These are phyloP conservation scores for Sebastes ruberrimus DNA, from an alignment of 2,797 vertebrate genomes.

Conservation along the genomic window DNA sequence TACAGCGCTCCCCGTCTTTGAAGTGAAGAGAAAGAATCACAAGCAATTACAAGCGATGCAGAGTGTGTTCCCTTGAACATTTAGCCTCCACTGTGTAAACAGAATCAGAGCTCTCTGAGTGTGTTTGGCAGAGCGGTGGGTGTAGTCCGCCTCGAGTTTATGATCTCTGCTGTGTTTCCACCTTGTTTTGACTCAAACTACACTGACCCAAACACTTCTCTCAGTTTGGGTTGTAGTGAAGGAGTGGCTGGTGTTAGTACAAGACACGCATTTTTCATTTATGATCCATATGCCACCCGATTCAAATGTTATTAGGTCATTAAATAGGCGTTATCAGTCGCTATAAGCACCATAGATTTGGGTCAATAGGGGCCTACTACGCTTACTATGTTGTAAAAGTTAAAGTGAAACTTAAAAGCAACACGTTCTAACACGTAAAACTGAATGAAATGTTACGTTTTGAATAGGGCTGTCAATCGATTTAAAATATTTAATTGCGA, in stretches of 20 bases:
- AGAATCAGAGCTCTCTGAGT: slow-evolving; percentile 50
- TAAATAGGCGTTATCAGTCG: too few relatives aligned
- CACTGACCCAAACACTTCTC: slow-evolving; percentile 44
- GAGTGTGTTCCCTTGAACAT: slow-evolving; percentile 75
- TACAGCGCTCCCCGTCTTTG: slow-evolving; percentile 74
- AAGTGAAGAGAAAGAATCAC: slow-evolving; percentile 79
- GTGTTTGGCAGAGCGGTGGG: slow-evolving; percentile 62
- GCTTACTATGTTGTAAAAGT: too few relatives aligned
- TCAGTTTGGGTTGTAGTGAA: not conserved
- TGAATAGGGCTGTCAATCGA: too few relatives aligned
- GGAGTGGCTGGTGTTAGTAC: not conserved
- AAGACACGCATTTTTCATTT: not conserved
- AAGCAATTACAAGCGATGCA: slow-evolving; percentile 78
- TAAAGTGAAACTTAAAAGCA: too few relatives aligned
- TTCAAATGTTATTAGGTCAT: too few relatives aligned
- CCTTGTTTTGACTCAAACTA: slow-evolving; percentile 57
- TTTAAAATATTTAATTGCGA: too few relatives aligned
- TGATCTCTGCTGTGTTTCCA: slow-evolving; percentile 46
- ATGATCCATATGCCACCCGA: not conserved
- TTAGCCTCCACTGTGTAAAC: slow-evolving; percentile 76
- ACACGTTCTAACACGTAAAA: too few relatives aligned
- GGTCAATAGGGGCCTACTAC: too few relatives aligned
- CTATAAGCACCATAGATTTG: too few relatives aligned
- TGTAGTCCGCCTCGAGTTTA: slow-evolving; percentile 55
- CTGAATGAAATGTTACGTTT: too few relatives aligned